A percentile compares a stretch with the other conserved stretches of the same genome.
Evolutionary conservation across 2,888 invertebrate genomes (phyloP).

Genomic region (Crematogaster levior): DNA sequence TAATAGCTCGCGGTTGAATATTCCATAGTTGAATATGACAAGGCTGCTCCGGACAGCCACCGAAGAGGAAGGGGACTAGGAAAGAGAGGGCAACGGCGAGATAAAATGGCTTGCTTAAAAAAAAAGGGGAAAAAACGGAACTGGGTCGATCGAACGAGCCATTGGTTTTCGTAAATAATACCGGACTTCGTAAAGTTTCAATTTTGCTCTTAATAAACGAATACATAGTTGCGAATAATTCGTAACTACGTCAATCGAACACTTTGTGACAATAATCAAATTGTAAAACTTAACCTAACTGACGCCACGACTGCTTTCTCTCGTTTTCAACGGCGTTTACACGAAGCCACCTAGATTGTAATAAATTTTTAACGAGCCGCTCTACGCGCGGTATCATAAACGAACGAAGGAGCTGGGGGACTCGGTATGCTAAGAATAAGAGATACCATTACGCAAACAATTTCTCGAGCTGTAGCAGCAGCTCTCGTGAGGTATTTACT

Average conservation of each 20-base stretch:
- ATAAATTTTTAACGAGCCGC: slow-evolving; percentile 57
- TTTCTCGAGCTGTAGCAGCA: slow-evolving; percentile 38
- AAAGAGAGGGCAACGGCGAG: slow-evolving; percentile 24
- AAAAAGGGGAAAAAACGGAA: not conserved
- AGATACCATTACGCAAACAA: slow-evolving; percentile 54
- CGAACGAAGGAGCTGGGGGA: slow-evolving; percentile 8
- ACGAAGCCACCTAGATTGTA: slow-evolving; percentile 25
- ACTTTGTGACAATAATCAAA: slow-evolving; percentile 65
- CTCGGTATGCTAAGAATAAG: slow-evolving; percentile 53
- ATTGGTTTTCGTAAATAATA: slow-evolving; percentile 52
- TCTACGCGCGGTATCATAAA: slow-evolving; percentile 3
- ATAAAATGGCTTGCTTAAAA: slow-evolving; percentile 48
- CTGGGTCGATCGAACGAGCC: slow-evolving; percentile 41
- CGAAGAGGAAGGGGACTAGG: not conserved
- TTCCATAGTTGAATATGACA: slow-evolving; percentile 52
- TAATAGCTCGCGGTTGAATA: slow-evolving; percentile 54
- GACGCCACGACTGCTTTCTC: slow-evolving; percentile 19
- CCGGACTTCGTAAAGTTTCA: slow-evolving; percentile 1
- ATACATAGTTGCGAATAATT: slow-evolving; percentile 34
- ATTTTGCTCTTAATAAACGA: slow-evolving; percentile 29
- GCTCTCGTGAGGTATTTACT: slow-evolving; percentile 52
- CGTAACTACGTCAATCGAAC: slow-evolving; percentile 11
- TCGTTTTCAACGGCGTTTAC: not conserved
- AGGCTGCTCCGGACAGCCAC: slow-evolving; percentile 46
- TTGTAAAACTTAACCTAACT: slow-evolving; percentile 66